Conservation (phyloP, 2,797 vertebrate species). For the Sphenodon punctatus region DNA sequence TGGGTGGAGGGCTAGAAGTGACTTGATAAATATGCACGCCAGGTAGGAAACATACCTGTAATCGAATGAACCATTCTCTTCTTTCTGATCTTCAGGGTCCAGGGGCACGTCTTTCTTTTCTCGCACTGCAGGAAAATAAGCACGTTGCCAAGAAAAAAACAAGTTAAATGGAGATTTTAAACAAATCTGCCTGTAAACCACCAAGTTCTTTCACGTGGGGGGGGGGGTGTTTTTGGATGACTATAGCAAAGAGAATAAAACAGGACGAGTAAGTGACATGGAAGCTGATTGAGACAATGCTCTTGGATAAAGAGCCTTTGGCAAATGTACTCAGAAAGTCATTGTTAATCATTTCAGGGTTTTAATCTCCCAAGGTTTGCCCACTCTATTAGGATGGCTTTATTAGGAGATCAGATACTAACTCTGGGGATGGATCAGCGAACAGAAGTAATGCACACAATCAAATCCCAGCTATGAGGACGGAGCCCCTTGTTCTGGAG, state of each 20-base stretch:
- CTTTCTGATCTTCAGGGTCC: constrained; percentile 91
- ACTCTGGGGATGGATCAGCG: not conserved
- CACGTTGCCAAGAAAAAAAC: not conserved
- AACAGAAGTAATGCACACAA: not conserved
- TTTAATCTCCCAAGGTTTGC: not conserved
- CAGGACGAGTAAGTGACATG: not conserved
- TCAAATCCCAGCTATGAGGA: not conserved
- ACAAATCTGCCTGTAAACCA: not conserved
- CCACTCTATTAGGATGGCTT: not conserved
- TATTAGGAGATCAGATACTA: not conserved
- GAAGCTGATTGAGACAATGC: not conserved
- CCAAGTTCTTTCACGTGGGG: not conserved
- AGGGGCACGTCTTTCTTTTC: constrained; percentile 95
- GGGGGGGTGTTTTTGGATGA: not conserved
- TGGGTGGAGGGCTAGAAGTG: constrained; percentile 7
- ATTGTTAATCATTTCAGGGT: not conserved
- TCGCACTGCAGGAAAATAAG: constrained; percentile 78
- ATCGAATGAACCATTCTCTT: constrained; percentile 94
- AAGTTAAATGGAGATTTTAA: not conserved
- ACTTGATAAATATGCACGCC: constrained; percentile 2
- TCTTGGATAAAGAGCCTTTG: not conserved
- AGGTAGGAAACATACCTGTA: constrained; percentile 83
- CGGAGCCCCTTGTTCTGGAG: not conserved
- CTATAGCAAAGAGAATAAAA: not conserved
- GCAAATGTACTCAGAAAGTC: not conserved